Conservation (phyloP, 2,888 invertebrate species). For the Drosophila nigricruria region DNA sequence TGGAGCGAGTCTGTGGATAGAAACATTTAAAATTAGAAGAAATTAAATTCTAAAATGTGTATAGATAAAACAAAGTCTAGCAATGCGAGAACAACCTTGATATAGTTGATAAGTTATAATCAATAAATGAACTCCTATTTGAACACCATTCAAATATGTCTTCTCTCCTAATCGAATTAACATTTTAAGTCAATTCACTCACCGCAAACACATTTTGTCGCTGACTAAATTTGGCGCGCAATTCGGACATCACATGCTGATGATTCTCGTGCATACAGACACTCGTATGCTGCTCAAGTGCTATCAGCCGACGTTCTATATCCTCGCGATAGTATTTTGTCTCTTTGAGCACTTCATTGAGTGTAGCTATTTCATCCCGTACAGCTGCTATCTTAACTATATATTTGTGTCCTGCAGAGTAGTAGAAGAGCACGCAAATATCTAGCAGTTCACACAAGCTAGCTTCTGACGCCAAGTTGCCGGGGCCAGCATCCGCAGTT, state of each 20-base stretch:
- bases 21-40: neutral
- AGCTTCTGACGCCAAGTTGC: conserved; percentile 70
- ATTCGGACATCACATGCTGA: conserved; percentile 80
- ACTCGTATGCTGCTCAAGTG: conserved; percentile 77
- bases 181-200: conserved; percentile 17
- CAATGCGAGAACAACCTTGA: neutral
- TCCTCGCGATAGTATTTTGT: conserved; percentile 83
- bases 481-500: conserved; percentile 63
- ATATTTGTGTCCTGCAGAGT: conserved; percentile 85
- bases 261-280: conserved; percentile 80
- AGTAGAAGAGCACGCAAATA: conserved; percentile 83
- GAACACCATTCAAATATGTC: neutral
- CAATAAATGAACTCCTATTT: neutral
- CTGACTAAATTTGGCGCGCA: conserved; percentile 82
- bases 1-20: conserved; percentile 84
- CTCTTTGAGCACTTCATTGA: conserved; percentile 84
- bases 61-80: neutral
- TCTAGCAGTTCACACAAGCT: conserved; percentile 84
- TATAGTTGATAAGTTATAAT: neutral
- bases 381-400: conserved; percentile 84
- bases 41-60: neutral
- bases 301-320: conserved; percentile 80
- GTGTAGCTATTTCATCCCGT: conserved; percentile 84
- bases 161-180: neutral
- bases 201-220: conserved; percentile 85